Evolutionary conservation across 2,797 vertebrate species (phyloP).

Genomic region (Sternotherus odoratus): DNA sequence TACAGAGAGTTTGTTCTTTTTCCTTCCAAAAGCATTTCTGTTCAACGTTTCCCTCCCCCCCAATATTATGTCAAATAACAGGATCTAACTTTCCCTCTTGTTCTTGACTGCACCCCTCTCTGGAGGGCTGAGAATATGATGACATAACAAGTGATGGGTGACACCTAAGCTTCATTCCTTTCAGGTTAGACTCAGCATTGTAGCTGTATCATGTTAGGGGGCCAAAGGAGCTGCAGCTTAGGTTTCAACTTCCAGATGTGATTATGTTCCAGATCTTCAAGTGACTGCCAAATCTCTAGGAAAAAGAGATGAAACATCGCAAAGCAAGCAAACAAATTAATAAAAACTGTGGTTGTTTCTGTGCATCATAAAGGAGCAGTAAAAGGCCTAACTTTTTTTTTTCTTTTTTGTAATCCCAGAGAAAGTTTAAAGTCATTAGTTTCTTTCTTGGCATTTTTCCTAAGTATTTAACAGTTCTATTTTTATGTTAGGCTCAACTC

Average conservation of each 20-base stretch:
- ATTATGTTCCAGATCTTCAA: not conserved
- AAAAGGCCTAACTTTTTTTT: not conserved
- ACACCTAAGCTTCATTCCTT: not conserved
- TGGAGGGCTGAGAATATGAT: not conserved
- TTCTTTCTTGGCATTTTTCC: too few relatives aligned
- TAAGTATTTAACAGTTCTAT: slow-evolving; percentile 45
- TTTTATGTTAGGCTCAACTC: slow-evolving; percentile 24
- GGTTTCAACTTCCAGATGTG: not conserved
- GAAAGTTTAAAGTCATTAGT: slow-evolving; percentile 46
- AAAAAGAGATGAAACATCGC: not conserved
- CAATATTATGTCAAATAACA: not conserved
- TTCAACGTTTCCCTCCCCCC: not conserved
- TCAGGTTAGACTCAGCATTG: not conserved
- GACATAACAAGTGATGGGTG: not conserved
- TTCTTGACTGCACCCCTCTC: not conserved
- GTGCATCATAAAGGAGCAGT: not conserved
- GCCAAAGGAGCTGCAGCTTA: not conserved
- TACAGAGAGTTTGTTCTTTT: not conserved
- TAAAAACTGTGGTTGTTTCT: not conserved
- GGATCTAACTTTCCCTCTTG: not conserved
- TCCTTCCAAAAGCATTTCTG: not conserved
- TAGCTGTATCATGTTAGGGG: not conserved
- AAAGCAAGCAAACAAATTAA: not conserved
- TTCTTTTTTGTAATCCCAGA: not conserved
- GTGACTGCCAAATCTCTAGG: not conserved